phyloP scores from a whole-genome alignment of 2,113 vertebrate genomes.

The Oncorhynchus gorbuscha region DNA sequence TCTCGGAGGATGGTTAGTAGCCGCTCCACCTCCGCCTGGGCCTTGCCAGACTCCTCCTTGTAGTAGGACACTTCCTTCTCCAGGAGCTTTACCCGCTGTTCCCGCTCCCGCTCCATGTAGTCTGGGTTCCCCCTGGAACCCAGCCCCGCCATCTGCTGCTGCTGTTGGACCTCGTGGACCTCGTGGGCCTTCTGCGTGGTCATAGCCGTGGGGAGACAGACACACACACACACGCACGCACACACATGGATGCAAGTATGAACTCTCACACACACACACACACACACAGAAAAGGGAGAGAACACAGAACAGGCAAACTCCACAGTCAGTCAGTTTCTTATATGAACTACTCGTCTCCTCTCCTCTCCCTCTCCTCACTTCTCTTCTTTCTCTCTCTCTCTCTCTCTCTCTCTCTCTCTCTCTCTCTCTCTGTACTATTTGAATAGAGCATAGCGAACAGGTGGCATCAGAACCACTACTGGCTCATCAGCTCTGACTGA shows the following conservation, averaged over 20 bases:
- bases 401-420: not conserved
- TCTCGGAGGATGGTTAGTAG: slow-evolving; percentile 95
- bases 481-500: slow-evolving; percentile 57
- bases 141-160: slow-evolving; percentile 82
- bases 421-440: slow-evolving; percentile 21
- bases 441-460: slow-evolving; percentile 40
- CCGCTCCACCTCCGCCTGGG: slow-evolving; percentile 92
- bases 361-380: no score
- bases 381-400: no score
- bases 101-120: slow-evolving; percentile 73
- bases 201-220: slow-evolving; percentile 23
- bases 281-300: slow-evolving; percentile 9
- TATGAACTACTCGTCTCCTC: slow-evolving; percentile 17
- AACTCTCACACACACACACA: slow-evolving; percentile 15
- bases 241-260: slow-evolving; percentile 5
- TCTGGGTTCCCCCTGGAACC: slow-evolving; percentile 89
- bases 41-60: slow-evolving; percentile 90
- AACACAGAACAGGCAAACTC: slow-evolving; percentile 19
- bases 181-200: slow-evolving; percentile 86
- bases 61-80: slow-evolving; percentile 94
- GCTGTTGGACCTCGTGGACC: slow-evolving; percentile 60
- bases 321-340: slow-evolving; percentile 28
- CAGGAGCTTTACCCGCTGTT: slow-evolving; percentile 83
- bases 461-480: slow-evolving; percentile 37
- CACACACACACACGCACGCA: slow-evolving; percentile 9